Conservation (phyloP, 2,113 vertebrate species). For the Phrynocephalus versicolor region DNA sequence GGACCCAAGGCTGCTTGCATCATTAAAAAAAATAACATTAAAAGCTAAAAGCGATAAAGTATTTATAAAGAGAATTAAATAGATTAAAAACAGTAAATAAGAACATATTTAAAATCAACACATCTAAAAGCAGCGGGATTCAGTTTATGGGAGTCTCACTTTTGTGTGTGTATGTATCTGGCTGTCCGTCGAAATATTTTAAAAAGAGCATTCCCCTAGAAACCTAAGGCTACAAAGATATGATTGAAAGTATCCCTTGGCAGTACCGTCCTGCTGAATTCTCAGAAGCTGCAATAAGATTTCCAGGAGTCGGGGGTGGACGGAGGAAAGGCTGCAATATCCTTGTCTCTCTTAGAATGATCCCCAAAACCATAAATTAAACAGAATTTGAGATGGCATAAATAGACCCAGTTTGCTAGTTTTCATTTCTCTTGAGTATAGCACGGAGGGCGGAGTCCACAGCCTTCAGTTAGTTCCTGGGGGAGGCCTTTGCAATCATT, state of each 20-base stretch:
- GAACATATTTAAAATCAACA: not conserved
- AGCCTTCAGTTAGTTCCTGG: not conserved
- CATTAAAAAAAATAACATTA: too few relatives aligned
- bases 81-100: not conserved
- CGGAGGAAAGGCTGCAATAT: not conserved
- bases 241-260: too few relatives aligned
- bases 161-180: not conserved
- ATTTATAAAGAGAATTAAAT: not conserved
- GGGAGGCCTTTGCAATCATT: not conserved
- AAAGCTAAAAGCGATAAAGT: too few relatives aligned
- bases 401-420: not conserved
- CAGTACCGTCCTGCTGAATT: not conserved
- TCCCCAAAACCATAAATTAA: not conserved
- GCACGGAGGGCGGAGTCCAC: not conserved
- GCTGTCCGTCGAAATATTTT: not conserved
- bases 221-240: not conserved
- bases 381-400: not conserved
- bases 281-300: not conserved
- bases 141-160: not conserved
- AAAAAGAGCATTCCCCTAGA: not conserved
- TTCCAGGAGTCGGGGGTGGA: not conserved
- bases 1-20: too few relatives aligned
- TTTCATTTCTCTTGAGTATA: not conserved
- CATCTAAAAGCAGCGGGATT: not conserved
- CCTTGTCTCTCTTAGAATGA: not conserved